Base-by-base conservation (phyloP, 2,888 invertebrate species). In the Perdita meconis region DNA sequence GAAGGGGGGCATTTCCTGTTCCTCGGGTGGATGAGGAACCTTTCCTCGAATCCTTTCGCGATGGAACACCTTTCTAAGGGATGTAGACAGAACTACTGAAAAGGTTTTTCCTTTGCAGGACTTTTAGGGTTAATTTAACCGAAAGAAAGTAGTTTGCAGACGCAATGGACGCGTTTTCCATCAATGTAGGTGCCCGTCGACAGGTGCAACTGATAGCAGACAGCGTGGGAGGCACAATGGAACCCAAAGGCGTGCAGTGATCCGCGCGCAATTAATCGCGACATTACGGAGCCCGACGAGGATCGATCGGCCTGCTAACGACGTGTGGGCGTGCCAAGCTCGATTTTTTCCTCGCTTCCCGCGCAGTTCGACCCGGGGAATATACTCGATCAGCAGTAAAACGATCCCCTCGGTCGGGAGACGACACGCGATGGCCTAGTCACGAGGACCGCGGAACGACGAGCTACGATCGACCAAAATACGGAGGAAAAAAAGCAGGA, bases 311-410 rank as follows among this genome's bases (percentile, higher is more conserved):
- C n/a, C 5, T 24, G 42, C 5, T 60, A 38, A 34, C 10, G 47
- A 71, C 30, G 30, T 6, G 30, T 30, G 30, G 30, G 19, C 10
- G 36, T 12, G 16, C 12, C 16, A 12, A 2, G 19, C 19, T 38
- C n/a, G 1, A 16, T 16, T 5, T 47, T 3, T 22, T 22, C 12
- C 55, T 64, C 4, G 19, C 24, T 55, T 44, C 19, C 1, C 1
- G 12, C 12, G 19, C 51, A 44, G 64, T 44, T 47, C 36, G 47
- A 19, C 40, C 36, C 19, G 13, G n/a, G n/a, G n/a, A n/a, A n/a
- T n/a, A n/a, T n/a, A 40, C 69, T 44, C 30, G 59, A 53, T 80
- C 78, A 60, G 66, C 74, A 61, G 80, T 78, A 80, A 80, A 63
- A 22, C 57, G 78, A 80, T 65, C 47, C 65, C 24, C 51, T 16